Base-by-base conservation (phyloP, 2,797 vertebrate genomes). In the Bradypodion ventrale region DNA sequence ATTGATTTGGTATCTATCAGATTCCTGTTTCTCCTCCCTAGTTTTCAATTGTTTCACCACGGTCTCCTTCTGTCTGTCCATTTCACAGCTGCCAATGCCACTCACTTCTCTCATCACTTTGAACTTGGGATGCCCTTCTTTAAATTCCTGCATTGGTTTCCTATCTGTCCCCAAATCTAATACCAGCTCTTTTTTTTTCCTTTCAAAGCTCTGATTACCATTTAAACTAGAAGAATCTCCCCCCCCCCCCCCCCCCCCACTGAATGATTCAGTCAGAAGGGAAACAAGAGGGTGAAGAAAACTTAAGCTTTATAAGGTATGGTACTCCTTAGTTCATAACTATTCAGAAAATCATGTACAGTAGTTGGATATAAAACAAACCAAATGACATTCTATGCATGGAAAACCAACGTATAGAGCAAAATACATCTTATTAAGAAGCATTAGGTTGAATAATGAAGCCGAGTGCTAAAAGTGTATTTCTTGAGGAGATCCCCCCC, bases 401-500 rank as follows among this genome's bases (percentile, higher is more conserved):
- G 21, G 29, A 32, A 40, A 66, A 25, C 27, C 68, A 66, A 83
- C 68, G 62, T 66, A 27, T 37, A 76, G 6, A 46, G 37, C 9
- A 59, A 7, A 19, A 27, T 56, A 69, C 66, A 27, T 37, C 40
- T 7, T 75, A 74, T 74, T 46, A 65, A 27, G 19, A 32, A 74
- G 16, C 35, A 83, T 76, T 75, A 42, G 44, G 19, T 40, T 15
- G 10, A 66, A 52, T 66, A 52, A 82, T 75, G 63, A 21, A 76
- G 49, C 56, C 85, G 15, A 90, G 40, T 7, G 15, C 87, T 74
- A 10, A 25, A 87, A 87, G n/a, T 76, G 19, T 19, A 25, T 81
- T 85, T 89, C 63, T 12, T 85, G 78, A 44, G 78, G 80, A 87
- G 83, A 76, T 46, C 69, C 27, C 76, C 44, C 77, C 52, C 77